phyloP scores from a whole-genome alignment of 1,140 invertebrate species.

The Zaprionus vittiger region DNA sequence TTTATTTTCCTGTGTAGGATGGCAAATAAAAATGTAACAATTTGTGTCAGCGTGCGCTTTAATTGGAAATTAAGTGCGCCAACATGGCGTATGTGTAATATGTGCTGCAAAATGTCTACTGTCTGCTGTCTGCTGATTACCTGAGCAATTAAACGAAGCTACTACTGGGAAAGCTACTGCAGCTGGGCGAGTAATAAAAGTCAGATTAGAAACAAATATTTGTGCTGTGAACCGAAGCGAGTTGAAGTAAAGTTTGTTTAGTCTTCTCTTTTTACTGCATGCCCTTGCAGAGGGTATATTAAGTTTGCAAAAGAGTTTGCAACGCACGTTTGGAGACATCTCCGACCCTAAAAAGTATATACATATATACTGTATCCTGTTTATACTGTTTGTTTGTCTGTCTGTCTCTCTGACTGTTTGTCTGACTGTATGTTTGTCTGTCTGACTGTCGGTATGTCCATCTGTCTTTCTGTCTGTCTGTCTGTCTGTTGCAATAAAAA shows the following conservation, averaged over 20 bases:
- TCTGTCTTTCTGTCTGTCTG: too few relatives aligned
- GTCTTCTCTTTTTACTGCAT: background rate
- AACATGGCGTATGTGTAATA: conserved; percentile 46
- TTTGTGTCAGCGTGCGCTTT: conserved; percentile 34
- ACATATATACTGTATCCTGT: too few relatives aligned
- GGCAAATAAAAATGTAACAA: conserved; percentile 37
- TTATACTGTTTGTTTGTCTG: too few relatives aligned
- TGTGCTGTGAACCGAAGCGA: background rate
- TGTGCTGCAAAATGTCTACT: background rate
- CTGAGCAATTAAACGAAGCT: conserved; percentile 54
- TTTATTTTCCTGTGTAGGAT: background rate
- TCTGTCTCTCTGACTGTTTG: too few relatives aligned
- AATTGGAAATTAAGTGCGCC: conserved; percentile 60
- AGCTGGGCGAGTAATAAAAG: conserved; percentile 12
- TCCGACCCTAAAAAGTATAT: too few relatives aligned
- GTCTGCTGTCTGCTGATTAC: conserved; percentile 20
- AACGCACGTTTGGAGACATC: fast-evolving
- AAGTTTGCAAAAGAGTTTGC: too few relatives aligned
- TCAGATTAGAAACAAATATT: conserved; percentile 31
- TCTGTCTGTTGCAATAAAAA: too few relatives aligned
- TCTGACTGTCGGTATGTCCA: too few relatives aligned
- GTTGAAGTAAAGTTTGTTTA: conserved; percentile 13
- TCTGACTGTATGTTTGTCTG: too few relatives aligned
- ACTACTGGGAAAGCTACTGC: background rate
- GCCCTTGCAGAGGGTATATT: too few relatives aligned